Evolutionary conservation across 2,797 vertebrate species (phyloP), one percentile per base, ranked within the genome.

Genomic region (Anguilla megastoma): DNA sequence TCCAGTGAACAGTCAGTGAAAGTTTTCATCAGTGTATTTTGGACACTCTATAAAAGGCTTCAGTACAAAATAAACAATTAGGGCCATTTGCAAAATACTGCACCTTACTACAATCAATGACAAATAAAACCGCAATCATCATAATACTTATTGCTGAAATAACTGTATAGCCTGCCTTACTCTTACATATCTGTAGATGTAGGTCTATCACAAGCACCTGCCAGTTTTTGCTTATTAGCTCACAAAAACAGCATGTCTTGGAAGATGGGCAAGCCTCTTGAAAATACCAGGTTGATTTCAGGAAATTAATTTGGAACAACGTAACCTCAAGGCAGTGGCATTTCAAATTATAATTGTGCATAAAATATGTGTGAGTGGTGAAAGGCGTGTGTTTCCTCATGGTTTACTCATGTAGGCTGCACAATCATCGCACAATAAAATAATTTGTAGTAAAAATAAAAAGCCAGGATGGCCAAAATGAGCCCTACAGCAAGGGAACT

Each of bases 221-320:
- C 10, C 69, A 6, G 69, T 33, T 74, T 74, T 74, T 74, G 30
- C 69, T 74, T 14, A 33, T 36, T 66, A 6, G 16, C 24, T 33
- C 9, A 41, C 33, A 79, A 18, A 41, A 79, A 45, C 16, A 79
- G 36, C 74, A 79, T 41, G 14, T 74, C 30, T 74, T 16, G 12
- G 27, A 74, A 45, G 74, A 45, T 6, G 33, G 33, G 16, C 30
- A 3, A 30, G 12, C n/a, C 63, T 36, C 69, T 33, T 74, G 69
- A 21, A 36, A 45, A 8, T 24, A 30, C 74, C 74, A 41, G 33
- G 36, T 79, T 36, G 16, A 21, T 18, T 18, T 50, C 45, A 21
- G 9, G 24, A 50, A 82, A 82, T 48, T 48, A 82, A 82, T 50
- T 82, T 50, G 45, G 45, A 82, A 9, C 41, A 82, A 82, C 79